These are phyloP conservation scores for Microctenopoma stevenorrisi DNA, from an alignment of 2,797 vertebrate genomes.

Conservation along the genomic window DNA sequence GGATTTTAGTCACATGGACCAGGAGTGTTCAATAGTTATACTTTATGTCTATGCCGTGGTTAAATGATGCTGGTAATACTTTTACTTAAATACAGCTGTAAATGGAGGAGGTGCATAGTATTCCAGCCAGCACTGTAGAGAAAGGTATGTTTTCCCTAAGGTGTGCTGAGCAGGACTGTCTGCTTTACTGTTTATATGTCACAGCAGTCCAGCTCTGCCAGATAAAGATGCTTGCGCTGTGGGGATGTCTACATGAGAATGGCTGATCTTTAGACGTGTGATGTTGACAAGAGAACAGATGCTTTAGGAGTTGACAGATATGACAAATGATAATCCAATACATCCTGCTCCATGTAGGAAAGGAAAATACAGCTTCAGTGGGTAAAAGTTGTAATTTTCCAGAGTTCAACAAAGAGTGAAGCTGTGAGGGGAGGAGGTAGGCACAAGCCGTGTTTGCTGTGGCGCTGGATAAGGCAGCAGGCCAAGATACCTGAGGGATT, in stretches of 20 bases:
- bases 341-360: slow-evolving; percentile 8
- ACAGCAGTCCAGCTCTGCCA: slow-evolving; percentile 1
- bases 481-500: slow-evolving; percentile 49
- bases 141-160: not conserved
- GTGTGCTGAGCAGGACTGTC: not conserved
- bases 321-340: slow-evolving; percentile 13
- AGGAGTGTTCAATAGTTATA: too few relatives aligned
- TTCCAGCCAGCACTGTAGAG: not conserved
- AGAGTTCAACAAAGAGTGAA: slow-evolving; percentile 44
- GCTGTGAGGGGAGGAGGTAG: slow-evolving; percentile 11
- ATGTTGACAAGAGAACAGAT: slow-evolving; percentile 14
- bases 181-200: not conserved
- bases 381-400: slow-evolving; percentile 40
- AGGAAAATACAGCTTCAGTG: slow-evolving; percentile 38
- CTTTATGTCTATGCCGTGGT: too few relatives aligned
- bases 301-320: slow-evolving; percentile 30
- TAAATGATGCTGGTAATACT: too few relatives aligned
- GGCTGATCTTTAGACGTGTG: slow-evolving; percentile 17
- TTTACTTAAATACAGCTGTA: not conserved
- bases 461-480: slow-evolving; percentile 30
- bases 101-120: not conserved
- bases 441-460: slow-evolving; percentile 1
- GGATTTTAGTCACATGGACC: too few relatives aligned
- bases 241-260: slow-evolving; percentile 12
- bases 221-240: slow-evolving; percentile 4